Evolutionary conservation across 2,888 invertebrate species (phyloP), one percentile per base, ranked within the genome.

Genomic region (Nemapogon koenigi): DNA sequence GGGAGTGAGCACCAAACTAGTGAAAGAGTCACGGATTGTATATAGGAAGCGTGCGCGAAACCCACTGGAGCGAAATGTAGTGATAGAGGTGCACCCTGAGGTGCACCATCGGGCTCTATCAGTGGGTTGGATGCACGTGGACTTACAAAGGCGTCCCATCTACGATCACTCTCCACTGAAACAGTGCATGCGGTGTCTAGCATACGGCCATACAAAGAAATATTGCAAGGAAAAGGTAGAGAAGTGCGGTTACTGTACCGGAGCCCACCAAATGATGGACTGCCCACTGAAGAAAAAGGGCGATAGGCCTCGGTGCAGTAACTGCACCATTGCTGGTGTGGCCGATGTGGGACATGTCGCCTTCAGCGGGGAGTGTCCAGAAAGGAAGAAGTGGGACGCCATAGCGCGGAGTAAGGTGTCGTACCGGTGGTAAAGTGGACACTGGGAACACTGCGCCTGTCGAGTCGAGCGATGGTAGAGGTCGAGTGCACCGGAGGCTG

Each of bases 391-490:
- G 17, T 47, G 45, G 46, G 47, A 46, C n/a, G 17, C 25, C 1
- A 7, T 46, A 16, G 45, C 45, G 0, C 16, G 44, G 3, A 14
- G 39, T 4, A 10, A 27, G 0, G 40, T 45, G 7, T 33, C 45
- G 0, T 46, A 46, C 10, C n/a, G n/a, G n/a, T 43, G 44, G 41
- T 46, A 40, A 46, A 29, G 45, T 33, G 29, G 18, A 8, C 11
- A 4, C 13, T 13, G 14, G 29, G 4, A 6, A 13, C 3, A 29
- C 13, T 8, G 15, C 6, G 29, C 11, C 29, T 10, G 30, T 6
- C 11, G 8, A 8, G 15, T 13, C 30, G 4, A n/a, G n/a, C n/a
- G n/a, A n/a, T n/a, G n/a, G n/a, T n/a, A n/a, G n/a, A n/a, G n/a
- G n/a, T n/a, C n/a, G n/a, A n/a, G n/a, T n/a, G n/a, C n/a, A n/a